Evolutionary conservation across 2,888 invertebrate genomes (phyloP), one percentile per base, ranked within the genome.

Genomic region (Mythimna lalbum): DNA sequence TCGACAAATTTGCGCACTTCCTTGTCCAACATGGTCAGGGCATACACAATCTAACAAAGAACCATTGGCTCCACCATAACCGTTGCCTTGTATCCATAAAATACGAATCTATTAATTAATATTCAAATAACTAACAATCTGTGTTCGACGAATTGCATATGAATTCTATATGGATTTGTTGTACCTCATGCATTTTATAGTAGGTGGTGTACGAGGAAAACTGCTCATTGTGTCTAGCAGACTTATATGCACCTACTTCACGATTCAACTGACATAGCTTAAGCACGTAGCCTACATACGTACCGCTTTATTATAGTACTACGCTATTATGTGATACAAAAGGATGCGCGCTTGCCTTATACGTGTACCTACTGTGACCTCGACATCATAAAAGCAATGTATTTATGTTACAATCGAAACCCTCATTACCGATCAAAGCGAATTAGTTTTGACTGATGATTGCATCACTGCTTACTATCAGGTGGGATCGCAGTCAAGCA

Each of bases 131-230:
- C 87, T 89, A 88, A 91, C 91, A 90, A 91, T 91, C 87, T 89
- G 87, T 84, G 89, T 91, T 93, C 90, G 87, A 89, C 83, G 89
- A 90, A 90, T 91, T 93, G 93, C 92, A 93, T 92, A 91, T 91
- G 89, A 90, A 92, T 91, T 89, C 88, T 88, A 89, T 90, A 91
- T 90, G 90, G 89, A 88, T 93, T 89, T 90, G 89, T 88, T 84
- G 90, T 89, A 86, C 84, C 88, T 90, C 89, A 89, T 93, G 92
- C 91, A 92, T 92, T 92, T 91, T 89, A 89, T 91, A 92, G 87
- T 84, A 88, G 80, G 73, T 72, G 69, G 78, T 78, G 81, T 88
- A 88, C 84, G 83, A 88, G 89, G 90, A 90, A 90, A 92, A 91
- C 89, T 86, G 89, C 86, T 88, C 87, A 91, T 92, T 91, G 91